Base-by-base conservation (phyloP, 2,113 vertebrate species). In the Chiloscyllium plagiosum region DNA sequence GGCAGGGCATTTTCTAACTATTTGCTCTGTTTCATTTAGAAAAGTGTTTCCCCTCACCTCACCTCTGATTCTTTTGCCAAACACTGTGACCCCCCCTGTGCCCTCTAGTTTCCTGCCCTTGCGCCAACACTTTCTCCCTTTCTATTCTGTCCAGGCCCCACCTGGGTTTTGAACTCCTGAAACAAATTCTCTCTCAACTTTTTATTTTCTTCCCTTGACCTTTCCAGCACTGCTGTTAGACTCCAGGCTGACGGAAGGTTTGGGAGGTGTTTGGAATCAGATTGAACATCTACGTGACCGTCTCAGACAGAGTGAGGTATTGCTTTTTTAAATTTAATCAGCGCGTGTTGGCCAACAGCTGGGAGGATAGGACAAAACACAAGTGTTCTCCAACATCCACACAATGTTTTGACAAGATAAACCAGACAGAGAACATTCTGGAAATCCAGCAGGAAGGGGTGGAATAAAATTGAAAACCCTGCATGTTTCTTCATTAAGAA, bases 201-300 rank as follows among this genome's bases (percentile, higher is more conserved):
- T 61, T 61, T 61, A 0, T 61, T 61, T 61, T 61, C 70, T 72
- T 72, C 70, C 19, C 17, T 90, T 72, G 1, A 26, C 29, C 24
- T 4, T 96, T 90, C 12, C 85, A 96, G 95, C 95, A 13, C 12
- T 96, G 61, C 95, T 90, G 29, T 70, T 96, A 33, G 90, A 96
- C 33, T 86, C 95, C 42, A n/a, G 85, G 22, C 95, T 96, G 95
- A 96, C 95, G 15, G 85, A 96, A 90, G 95, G 70, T 47, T 70
- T 96, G 95, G 85, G 80, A 1, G 33, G 76, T 4, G 95, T 69
- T 5, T 95, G 95, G 95, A 70, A 72, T 47, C 95, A 78, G 68
- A 95, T 95, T 29, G 95, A 95, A 52, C 76, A 50, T 52, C 95
- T 95, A 12, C 42, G 95, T 13, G 68, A 52, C 10, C 95, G 95